These are phyloP conservation scores for Ornithorhynchus anatinus DNA, from an alignment of 2,113 vertebrate genomes.

Conservation along the genomic window DNA sequence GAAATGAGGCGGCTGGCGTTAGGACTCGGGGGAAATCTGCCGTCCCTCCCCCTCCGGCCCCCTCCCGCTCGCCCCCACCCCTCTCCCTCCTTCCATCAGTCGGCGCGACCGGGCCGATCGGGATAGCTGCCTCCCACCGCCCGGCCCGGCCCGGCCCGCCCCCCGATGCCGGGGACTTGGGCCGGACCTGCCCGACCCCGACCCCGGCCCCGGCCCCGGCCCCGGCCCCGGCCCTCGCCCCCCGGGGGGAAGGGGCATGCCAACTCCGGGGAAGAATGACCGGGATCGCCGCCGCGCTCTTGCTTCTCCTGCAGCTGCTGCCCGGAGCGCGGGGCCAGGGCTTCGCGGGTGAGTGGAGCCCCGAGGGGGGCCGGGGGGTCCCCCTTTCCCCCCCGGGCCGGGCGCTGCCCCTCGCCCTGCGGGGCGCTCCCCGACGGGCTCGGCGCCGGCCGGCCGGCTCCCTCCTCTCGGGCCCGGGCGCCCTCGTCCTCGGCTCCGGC, in stretches of 20 bases:
- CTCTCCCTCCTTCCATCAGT: constrained; percentile 33
- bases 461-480: too few relatives aligned
- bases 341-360: constrained; percentile 76
- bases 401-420: background rate
- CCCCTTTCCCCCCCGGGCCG: background rate
- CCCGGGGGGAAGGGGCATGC: constrained; percentile 68
- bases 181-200: constrained; percentile 3
- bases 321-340: constrained; percentile 69
- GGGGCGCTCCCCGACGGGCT: too few relatives aligned
- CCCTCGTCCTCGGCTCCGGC: too few relatives aligned
- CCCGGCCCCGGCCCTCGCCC: constrained; percentile 31
- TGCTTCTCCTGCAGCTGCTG: constrained; percentile 67
- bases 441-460: too few relatives aligned
- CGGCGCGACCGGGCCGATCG: constrained; percentile 56
- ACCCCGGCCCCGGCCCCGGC: constrained; percentile 31
- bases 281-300: constrained; percentile 63
- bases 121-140: constrained; percentile 45
- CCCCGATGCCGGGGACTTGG: constrained; percentile 54
- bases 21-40: constrained; percentile 71
- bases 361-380: background rate
- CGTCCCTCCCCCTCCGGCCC: constrained; percentile 22
- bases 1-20: constrained; percentile 60
- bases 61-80: constrained; percentile 43
- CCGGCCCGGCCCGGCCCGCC: constrained; percentile 38
- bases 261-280: constrained; percentile 71